phyloP scores from a whole-genome alignment of 2,113 vertebrate genomes.

The Myrmophylax atrothorax region DNA sequence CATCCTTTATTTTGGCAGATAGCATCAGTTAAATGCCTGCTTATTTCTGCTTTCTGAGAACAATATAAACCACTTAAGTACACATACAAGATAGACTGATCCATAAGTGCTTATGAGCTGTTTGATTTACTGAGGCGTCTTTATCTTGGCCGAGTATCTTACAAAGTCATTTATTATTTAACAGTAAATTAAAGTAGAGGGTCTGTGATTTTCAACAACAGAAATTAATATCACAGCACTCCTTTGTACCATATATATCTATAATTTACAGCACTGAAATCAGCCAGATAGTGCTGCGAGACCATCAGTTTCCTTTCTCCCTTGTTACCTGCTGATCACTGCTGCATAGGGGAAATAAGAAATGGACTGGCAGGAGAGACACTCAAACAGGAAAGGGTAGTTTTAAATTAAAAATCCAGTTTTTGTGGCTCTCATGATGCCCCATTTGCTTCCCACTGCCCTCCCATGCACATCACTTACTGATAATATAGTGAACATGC shows the following conservation, averaged over 20 bases:
- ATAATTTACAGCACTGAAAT: conserved; percentile 38
- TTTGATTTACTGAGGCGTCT: conserved; percentile 59
- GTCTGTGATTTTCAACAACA: conserved; percentile 53
- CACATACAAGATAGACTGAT: conserved; percentile 50
- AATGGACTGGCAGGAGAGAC: neutral
- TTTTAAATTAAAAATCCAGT: conserved; percentile 39
- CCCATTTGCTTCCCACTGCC: neutral
- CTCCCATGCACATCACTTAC: neutral
- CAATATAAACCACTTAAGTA: conserved; percentile 55
- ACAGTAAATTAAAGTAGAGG: conserved; percentile 60
- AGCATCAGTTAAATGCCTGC: conserved; percentile 47
- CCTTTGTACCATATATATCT: conserved; percentile 25
- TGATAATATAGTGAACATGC: neutral
- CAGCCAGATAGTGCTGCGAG: neutral
- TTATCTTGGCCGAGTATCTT: conserved; percentile 56
- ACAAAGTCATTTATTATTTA: conserved; percentile 66
- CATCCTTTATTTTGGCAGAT: conserved; percentile 51
- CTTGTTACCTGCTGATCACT: conserved; percentile 36
- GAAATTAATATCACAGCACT: conserved; percentile 54
- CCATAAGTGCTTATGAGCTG: conserved; percentile 49
- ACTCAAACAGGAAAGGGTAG: neutral
- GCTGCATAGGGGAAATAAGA: conserved; percentile 7
- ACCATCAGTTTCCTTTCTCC: neutral
- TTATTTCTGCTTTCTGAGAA: conserved; percentile 60
- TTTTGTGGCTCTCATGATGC: neutral